Evolutionary conservation across 2,888 invertebrate genomes (phyloP).

Genomic region (Ornithoptera alexandrae): DNA sequence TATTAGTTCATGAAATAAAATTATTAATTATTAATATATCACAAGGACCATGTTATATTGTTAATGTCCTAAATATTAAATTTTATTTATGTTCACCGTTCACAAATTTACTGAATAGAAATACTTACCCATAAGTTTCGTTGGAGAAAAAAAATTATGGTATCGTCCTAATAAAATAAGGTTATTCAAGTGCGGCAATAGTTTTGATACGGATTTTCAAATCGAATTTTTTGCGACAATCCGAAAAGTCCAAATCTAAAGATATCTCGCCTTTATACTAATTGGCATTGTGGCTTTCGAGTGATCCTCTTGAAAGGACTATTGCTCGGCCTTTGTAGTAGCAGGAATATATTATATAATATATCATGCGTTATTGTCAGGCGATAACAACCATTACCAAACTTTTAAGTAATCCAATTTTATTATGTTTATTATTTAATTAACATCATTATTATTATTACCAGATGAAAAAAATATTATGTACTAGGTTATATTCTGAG

Average conservation of each 20-base stretch:
- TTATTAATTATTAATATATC: too few relatives aligned
- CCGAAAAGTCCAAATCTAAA: conserved; percentile 8
- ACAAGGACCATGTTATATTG: too few relatives aligned
- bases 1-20: too few relatives aligned
- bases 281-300: conserved; percentile 40
- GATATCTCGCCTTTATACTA: conserved; percentile 18
- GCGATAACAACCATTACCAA: too few relatives aligned
- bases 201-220: conserved; percentile 36
- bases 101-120: conserved; percentile 5
- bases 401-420: too few relatives aligned
- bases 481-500: too few relatives aligned
- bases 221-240: conserved; percentile 28
- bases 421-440: too few relatives aligned
- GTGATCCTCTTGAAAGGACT: conserved; percentile 34
- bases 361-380: neutral
- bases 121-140: conserved; percentile 19
- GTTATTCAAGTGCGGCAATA: conserved; percentile 57
- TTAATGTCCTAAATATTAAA: neutral
- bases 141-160: conserved; percentile 36
- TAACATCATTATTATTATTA: too few relatives aligned
- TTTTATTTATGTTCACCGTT: conserved; percentile 2
- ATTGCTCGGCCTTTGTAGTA: neutral
- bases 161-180: conserved; percentile 53
- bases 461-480: too few relatives aligned
- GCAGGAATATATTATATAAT: neutral